These are phyloP conservation scores for Poliocrania exsul DNA, from an alignment of 2,797 vertebrate species.

Conservation along the genomic window DNA sequence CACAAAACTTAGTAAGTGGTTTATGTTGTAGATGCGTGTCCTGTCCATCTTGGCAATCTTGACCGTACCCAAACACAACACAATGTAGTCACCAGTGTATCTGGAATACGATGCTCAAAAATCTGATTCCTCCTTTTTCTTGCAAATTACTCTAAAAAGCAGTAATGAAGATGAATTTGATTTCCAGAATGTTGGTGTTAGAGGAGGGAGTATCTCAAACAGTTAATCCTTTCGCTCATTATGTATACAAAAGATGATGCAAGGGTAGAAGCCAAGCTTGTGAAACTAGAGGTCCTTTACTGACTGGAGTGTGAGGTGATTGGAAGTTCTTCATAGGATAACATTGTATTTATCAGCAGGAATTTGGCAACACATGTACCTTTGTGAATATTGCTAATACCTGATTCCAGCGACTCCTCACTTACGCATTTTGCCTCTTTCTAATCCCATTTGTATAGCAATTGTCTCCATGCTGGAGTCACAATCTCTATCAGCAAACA, in stretches of 20 bases:
- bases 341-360: background rate
- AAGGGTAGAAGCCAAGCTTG: background rate
- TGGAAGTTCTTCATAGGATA: background rate
- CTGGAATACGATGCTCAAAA: background rate
- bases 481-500: background rate
- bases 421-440: background rate
- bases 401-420: background rate
- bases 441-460: background rate
- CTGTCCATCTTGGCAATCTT: background rate
- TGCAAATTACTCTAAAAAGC: background rate
- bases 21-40: background rate
- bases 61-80: background rate
- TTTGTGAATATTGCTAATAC: background rate
- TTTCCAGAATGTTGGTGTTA: background rate
- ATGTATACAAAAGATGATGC: background rate
- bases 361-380: background rate
- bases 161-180: background rate
- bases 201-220: background rate
- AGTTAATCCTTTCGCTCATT: background rate
- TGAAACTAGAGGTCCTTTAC: background rate
- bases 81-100: background rate
- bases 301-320: background rate
- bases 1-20: background rate
- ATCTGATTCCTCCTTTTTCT: background rate
- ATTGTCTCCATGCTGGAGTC: background rate